Base-by-base conservation (phyloP, 2,888 invertebrate species). In the Thalpophila matura region DNA sequence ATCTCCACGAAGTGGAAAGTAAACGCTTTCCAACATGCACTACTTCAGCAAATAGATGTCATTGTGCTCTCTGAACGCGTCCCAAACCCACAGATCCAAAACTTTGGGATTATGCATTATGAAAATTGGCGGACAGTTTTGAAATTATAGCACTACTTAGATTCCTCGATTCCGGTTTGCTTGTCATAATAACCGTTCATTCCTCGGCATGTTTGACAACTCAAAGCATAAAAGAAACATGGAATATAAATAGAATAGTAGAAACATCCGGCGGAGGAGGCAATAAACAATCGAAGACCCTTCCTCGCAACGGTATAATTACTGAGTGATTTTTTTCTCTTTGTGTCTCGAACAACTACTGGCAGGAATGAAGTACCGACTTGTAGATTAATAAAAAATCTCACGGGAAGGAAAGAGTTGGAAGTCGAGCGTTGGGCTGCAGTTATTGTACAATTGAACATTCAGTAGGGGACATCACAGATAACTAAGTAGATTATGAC, bases 271-370 rank as follows among this genome's bases (percentile, higher is more conserved):
- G 86, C 82, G 80, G 79, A 81, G 83, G 87, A 89, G 79, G 88
- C 89, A 89, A 93, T 91, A 92, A 92, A 92, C 90, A 91, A 91
- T 91, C 88, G 89, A 89, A 87, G 82, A 84, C 87, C 87, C 86
- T 87, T 85, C 85, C 82, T 82, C 84, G 85, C 86, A 86, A 83
- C 84, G 82, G 87, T 86, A 89, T 91, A 91, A 91, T 91, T 90
- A 89, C 86, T 63, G 72, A 74, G 75, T 78, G 74, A 61, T 64
- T 71, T 83, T 84, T 83, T 80, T 84, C 84, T 82, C 84, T 83
- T 82, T 84, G 79, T 82, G 74, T 82, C 63, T 79, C 71, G 63
- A 70, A 73, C 73, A 70, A 75, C 72, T 73, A 63, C 71, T 76
- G 74, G 72, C 79, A 81, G 84, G 77, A 85, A 86, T 86, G 78